Base-by-base conservation (phyloP, 2,888 invertebrate genomes). In the Linyphia triangularis region DNA sequence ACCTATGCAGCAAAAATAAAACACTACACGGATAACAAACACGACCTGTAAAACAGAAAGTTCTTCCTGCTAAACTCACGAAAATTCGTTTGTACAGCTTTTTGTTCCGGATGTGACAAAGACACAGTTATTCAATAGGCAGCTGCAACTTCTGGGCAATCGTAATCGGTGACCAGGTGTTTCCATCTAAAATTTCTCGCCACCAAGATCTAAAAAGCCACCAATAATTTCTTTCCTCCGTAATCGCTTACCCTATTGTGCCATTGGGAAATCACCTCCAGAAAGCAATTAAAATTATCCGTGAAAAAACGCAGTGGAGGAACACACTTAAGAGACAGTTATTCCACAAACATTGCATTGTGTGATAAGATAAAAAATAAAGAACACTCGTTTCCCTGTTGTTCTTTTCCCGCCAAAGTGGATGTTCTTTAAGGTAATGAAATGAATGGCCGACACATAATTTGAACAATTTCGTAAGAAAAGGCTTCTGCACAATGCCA, bases 61-160 rank as follows among this genome's bases (percentile, higher is more conserved):
- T 65, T 65, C 43, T 79, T 79, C 78, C 78, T 79, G 78, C 43
- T 79, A 78, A 77, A 43, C n/a, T 16, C 37, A 73, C 22, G 59
- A 26, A 26, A 37, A 30, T 30, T 79, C 43, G 22, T 67, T 79
- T 79, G n/a, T 40, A 13, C 78, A 79, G 65, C 78, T 73, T 73
- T 59, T 9, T 13, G n/a, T 30, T 19, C 30, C 59, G 57, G 59
- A 59, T 26, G n/a, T 0, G 26, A 19, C 3, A 19, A 57, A 30
- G 16, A 13, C 0, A 6, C 16, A 6, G 6, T 1, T 30, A 7
- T 24, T 30, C 16, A 40, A 13, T 9, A 0, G 43, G 16, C 43
- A 51, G 51, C 51, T 51, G 51, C n/a, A 16, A 51, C 5, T n/a
- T n/a, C 51, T 16, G 16, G 51, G 0, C n/a, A n/a, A n/a, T n/a